Evolutionary conservation across 2,888 invertebrate species (phyloP).

Genomic region (Eilema griseolum): DNA sequence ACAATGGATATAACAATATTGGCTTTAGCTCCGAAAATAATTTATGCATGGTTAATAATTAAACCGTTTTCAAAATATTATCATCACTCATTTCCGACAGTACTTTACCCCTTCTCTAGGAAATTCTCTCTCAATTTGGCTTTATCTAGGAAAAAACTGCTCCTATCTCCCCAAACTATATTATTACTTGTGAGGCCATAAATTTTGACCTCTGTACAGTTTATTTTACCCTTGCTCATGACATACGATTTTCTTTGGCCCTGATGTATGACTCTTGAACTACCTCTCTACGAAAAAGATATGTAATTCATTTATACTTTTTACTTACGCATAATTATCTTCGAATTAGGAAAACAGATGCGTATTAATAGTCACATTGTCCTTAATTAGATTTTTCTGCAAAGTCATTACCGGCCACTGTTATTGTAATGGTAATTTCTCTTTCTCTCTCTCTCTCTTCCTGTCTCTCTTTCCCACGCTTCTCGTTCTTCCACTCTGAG

Average conservation of each 20-base stretch:
- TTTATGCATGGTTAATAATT: no score
- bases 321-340: background rate
- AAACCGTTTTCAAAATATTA: background rate
- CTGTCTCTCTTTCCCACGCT: no score
- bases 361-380: no score
- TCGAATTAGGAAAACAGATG: no score
- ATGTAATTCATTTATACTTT: background rate
- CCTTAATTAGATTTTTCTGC: no score
- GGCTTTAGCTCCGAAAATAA: no score
- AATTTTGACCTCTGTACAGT: slow-evolving; percentile 10
- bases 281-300: slow-evolving; percentile 2
- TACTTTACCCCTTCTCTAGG: background rate
- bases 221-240: slow-evolving; percentile 13
- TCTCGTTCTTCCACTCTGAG: no score
- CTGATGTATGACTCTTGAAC: slow-evolving; percentile 9
- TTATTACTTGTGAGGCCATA: slow-evolving; percentile 14
- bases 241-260: slow-evolving; percentile 13
- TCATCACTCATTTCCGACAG: background rate
- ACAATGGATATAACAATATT: no score
- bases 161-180: slow-evolving; percentile 8
- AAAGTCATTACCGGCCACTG: no score
- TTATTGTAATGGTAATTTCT: no score
- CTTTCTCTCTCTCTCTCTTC: no score
- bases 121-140: no score
- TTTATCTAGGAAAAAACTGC: background rate